These are phyloP conservation scores for Eudorcas thomsonii DNA, from an alignment of 2,113 vertebrate genomes.

Conservation along the genomic window DNA sequence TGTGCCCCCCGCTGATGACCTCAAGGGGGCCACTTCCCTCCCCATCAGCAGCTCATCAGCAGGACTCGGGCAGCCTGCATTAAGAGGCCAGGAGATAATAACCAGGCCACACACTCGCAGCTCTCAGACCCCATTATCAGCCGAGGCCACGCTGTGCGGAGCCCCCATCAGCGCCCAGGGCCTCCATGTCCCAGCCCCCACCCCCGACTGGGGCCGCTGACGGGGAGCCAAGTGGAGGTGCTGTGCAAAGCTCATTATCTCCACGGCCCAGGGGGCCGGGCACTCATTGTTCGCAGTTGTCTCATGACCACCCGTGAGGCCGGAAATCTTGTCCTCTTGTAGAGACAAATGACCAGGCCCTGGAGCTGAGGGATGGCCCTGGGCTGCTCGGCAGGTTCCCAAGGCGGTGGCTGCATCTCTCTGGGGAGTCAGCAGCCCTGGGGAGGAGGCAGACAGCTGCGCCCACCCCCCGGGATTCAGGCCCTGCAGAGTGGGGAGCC, in stretches of 20 bases:
- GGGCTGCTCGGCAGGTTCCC: background rate
- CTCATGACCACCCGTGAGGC: background rate
- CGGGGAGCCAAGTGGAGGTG: background rate
- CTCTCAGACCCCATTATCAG: background rate
- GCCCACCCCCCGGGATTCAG: background rate
- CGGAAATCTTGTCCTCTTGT: background rate
- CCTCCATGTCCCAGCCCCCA: background rate
- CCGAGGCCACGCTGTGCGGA: background rate
- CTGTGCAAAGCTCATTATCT: background rate
- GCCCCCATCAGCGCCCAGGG: background rate
- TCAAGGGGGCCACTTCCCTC: background rate
- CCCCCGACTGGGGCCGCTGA: background rate
- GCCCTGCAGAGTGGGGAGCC: background rate
- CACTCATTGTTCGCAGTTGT: background rate
- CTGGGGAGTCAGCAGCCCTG: background rate
- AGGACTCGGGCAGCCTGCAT: background rate
- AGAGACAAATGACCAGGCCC: background rate
- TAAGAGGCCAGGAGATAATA: background rate
- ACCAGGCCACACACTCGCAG: accelerated
- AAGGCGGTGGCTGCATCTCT: background rate
- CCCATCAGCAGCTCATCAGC: background rate
- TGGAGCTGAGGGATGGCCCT: background rate
- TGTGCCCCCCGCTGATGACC: accelerated
- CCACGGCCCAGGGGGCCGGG: background rate
- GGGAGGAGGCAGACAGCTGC: too few relatives aligned